A percentile compares a stretch with the other conserved stretches of the same genome.
Evolutionary conservation across 1,140 invertebrate species (phyloP).

Genomic region (Hirudo medicinalis): DNA sequence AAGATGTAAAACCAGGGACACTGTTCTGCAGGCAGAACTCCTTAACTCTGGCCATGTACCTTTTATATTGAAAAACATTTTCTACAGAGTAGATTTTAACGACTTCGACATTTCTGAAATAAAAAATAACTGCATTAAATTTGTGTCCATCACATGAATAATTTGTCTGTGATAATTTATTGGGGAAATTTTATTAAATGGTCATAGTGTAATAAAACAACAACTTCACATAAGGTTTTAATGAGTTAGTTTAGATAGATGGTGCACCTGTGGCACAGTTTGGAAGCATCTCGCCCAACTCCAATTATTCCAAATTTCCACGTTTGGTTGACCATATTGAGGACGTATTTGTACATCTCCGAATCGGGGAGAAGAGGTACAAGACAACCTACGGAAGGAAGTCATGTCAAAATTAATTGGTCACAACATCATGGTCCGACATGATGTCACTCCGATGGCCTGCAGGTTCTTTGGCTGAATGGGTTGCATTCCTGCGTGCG

Average conservation of each 20-base stretch:
- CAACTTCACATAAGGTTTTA: too few species aligned
- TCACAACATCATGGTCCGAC: too few species aligned
- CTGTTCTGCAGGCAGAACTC: constrained; percentile 7
- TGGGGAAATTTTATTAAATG: background rate
- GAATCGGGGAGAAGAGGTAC: too few species aligned
- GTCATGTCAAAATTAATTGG: too few species aligned
- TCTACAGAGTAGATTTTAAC: background rate
- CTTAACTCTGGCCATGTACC: background rate
- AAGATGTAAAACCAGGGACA: background rate
- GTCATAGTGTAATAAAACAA: too few species aligned
- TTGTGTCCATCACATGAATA: too few species aligned
- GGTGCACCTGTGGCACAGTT: background rate
- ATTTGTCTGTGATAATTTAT: too few species aligned
- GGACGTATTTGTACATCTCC: too few species aligned
- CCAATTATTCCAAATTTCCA: background rate
- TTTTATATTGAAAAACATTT: background rate
- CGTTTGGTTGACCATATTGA: background rate
- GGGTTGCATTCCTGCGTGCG: too few species aligned
- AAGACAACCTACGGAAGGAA: too few species aligned
- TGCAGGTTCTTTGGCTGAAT: too few species aligned
- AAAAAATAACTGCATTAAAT: background rate
- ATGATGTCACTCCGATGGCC: too few species aligned
- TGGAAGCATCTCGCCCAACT: background rate
- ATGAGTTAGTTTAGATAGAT: background rate
- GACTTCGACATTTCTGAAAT: background rate